Percentiles rank a stretch among this genome's conserved stretches.
phyloP scores from a whole-genome alignment of 2,797 vertebrate genomes.

The Catamblyrhynchus diadema region DNA sequence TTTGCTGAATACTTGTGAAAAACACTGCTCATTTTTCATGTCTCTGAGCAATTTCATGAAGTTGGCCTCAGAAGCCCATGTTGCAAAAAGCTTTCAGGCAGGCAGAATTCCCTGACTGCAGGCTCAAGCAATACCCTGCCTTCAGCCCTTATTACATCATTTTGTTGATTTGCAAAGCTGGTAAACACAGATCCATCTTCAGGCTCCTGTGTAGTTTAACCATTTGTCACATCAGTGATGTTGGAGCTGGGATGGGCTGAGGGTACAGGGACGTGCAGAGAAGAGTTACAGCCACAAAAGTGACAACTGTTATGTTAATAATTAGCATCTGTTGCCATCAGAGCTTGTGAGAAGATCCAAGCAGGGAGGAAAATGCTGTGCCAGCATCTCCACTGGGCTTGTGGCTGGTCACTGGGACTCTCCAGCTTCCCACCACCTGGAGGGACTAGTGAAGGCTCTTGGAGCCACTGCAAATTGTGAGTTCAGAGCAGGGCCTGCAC shows the following conservation, averaged over 20 bases:
- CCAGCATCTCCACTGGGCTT: not conserved
- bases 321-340: not conserved
- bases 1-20: not conserved
- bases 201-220: fast-evolving
- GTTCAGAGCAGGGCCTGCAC: not conserved
- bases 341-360: not conserved
- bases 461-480: not conserved
- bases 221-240: not conserved
- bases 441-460: not conserved
- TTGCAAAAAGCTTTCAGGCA: not conserved
- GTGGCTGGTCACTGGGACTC: not conserved
- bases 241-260: not conserved
- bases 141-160: not conserved
- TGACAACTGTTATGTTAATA: not conserved
- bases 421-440: not conserved
- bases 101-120: not conserved
- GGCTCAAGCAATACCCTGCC: not conserved
- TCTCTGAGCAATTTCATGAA: not conserved
- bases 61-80: not conserved
- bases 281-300: not conserved
- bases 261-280: fast-evolving
- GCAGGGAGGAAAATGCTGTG: not conserved
- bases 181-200: not conserved
- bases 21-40: not conserved
- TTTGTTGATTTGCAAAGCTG: not conserved